Percentiles rank a stretch among this genome's conserved stretches.
phyloP scores from a whole-genome alignment of 2,888 invertebrate species.

The Agriopis marginaria region DNA sequence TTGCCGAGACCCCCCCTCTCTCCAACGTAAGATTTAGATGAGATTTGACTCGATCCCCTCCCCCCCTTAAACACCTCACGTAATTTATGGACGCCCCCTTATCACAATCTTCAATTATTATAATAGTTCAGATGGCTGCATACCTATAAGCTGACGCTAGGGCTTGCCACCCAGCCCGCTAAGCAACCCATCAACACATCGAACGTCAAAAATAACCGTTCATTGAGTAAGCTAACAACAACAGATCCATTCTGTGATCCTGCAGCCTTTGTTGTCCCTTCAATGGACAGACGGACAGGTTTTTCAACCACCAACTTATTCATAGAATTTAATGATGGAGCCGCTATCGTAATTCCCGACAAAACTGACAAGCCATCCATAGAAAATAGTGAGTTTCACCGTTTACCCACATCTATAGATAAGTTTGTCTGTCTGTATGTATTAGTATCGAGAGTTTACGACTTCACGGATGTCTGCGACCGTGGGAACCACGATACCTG shows the following conservation, averaged over 20 bases:
- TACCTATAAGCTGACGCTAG: too few relatives aligned
- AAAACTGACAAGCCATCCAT: neutral
- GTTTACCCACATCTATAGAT: neutral
- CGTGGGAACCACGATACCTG: slow-evolving; percentile 7
- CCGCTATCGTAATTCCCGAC: neutral
- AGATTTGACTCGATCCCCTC: too few relatives aligned
- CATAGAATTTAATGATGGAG: neutral
- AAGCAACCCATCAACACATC: too few relatives aligned
- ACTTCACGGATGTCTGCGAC: slow-evolving; percentile 9
- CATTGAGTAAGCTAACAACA: slow-evolving; percentile 10
- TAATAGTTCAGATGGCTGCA: too few relatives aligned
- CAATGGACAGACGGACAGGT: slow-evolving; percentile 18
- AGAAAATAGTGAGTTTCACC: neutral
- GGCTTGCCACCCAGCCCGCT: too few relatives aligned
- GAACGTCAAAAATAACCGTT: neutral
- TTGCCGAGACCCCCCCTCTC: too few relatives aligned
- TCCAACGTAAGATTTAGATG: too few relatives aligned
- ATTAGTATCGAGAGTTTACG: slow-evolving; percentile 6
- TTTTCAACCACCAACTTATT: slow-evolving; percentile 2
- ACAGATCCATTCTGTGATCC: slow-evolving; percentile 3
- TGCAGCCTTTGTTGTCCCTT: slow-evolving; percentile 13
- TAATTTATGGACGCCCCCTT: too few relatives aligned
- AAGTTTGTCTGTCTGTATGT: slow-evolving; percentile 4
- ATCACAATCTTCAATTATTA: too few relatives aligned
- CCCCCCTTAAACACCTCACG: too few relatives aligned